Evolutionary conservation across 1,140 invertebrate genomes (phyloP).

Genomic region (Aphidius ervi): DNA sequence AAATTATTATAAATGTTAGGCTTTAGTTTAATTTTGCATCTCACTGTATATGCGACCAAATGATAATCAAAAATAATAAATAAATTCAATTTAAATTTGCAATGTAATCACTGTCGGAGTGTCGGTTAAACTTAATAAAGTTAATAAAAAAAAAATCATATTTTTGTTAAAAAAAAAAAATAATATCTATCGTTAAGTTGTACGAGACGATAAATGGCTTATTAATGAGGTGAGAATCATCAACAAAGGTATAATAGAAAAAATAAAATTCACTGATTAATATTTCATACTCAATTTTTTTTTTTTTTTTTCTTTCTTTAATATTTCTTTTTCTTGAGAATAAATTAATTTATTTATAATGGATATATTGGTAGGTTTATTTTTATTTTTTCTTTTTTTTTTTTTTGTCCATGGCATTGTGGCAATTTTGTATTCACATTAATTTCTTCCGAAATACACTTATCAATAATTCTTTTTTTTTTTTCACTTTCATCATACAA

Average conservation of each 20-base stretch:
- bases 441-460: conserved; percentile 8
- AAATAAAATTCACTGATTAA: conserved; percentile 23
- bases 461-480: conserved; percentile 8
- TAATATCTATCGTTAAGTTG: too few species aligned
- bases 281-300: not conserved
- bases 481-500: conserved; percentile 2
- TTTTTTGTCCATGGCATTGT: conserved; percentile 26
- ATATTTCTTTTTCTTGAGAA: conserved; percentile 41
- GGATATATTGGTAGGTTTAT: conserved; percentile 48
- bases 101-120: too few species aligned
- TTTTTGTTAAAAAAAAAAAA: too few species aligned
- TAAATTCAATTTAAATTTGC: too few species aligned
- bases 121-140: too few species aligned
- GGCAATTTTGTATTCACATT: conserved; percentile 34
- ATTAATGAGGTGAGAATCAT: conserved; percentile 17
- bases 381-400: conserved; percentile 15
- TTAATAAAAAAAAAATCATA: too few species aligned
- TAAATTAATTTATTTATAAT: conserved; percentile 56
- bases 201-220: too few species aligned
- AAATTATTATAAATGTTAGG: conserved; percentile 27
- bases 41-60: too few species aligned
- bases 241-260: conserved; percentile 24
- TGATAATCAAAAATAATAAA: too few species aligned
- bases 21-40: not conserved
- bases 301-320: not conserved